These are phyloP conservation scores for Lepidochitona cinerea DNA, from an alignment of 2,888 invertebrate species.

Conservation along the genomic window DNA sequence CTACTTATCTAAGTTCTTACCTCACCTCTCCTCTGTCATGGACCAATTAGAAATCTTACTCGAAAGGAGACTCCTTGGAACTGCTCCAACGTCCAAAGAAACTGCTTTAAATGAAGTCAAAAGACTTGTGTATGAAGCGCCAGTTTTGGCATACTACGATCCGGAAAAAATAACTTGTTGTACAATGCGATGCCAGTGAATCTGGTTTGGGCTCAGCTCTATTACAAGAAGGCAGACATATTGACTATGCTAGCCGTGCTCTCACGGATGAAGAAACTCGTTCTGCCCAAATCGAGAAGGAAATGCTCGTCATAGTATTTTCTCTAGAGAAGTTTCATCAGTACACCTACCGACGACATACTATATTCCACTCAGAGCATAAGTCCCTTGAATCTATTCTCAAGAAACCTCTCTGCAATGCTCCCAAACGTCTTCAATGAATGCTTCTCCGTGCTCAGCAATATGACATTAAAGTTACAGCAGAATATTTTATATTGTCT, in stretches of 20 bases:
- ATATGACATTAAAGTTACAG: no score
- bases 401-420: not conserved
- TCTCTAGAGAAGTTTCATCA: not conserved
- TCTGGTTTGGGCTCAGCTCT: not conserved
- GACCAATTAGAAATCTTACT: not conserved
- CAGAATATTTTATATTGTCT: no score
- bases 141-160: slow-evolving; percentile 32
- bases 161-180: slow-evolving; percentile 10
- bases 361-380: not conserved
- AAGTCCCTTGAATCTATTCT: not conserved
- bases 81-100: slow-evolving; percentile 20
- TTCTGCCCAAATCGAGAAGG: not conserved
- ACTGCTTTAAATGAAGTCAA: slow-evolving; percentile 34
- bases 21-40: not conserved
- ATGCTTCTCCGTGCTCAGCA: no score
- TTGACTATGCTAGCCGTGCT: not conserved
- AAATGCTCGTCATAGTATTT: not conserved
- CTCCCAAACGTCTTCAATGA: not conserved
- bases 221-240: not conserved
- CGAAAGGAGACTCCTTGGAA: not conserved
- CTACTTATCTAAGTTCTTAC: not conserved
- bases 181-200: slow-evolving; percentile 36
- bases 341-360: not conserved
- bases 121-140: slow-evolving; percentile 21
- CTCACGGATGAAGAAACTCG: not conserved